These are phyloP conservation scores for Hoplostethus atlanticus DNA, from an alignment of 2,797 vertebrate species.

Conservation along the genomic window DNA sequence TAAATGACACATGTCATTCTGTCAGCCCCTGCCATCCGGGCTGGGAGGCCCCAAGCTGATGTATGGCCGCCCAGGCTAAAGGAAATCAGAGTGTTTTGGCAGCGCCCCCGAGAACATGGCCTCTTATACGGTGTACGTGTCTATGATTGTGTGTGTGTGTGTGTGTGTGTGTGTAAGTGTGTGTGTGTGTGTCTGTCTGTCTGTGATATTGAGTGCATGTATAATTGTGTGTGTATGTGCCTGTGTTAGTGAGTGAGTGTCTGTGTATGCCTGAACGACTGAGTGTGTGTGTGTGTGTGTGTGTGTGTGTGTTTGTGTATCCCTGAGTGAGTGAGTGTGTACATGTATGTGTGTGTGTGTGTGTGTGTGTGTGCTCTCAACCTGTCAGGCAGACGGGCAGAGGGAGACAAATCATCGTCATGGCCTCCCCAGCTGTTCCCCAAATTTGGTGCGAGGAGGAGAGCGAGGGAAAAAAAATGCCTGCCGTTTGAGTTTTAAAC, in stretches of 20 bases:
- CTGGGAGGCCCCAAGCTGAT: conserved; percentile 96
- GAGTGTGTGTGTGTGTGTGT: neutral
- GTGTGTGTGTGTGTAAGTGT: conserved; percentile 58
- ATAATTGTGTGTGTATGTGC: conserved; percentile 64
- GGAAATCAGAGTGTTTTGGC: conserved; percentile 98
- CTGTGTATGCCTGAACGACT: conserved; percentile 32
- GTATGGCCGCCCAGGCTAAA: conserved; percentile 94
- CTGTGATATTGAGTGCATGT: conserved; percentile 65
- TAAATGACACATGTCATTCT: conserved; percentile 99
- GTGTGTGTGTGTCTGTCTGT: conserved; percentile 62
- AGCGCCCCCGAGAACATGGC: conserved; percentile 92
- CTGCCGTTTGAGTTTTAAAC: conserved; percentile 79
- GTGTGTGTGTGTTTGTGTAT: conserved; percentile 50
- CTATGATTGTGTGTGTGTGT: conserved; percentile 38
- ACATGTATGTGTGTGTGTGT: conserved; percentile 25
- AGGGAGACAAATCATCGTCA: conserved; percentile 85
- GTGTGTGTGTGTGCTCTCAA: conserved; percentile 70
- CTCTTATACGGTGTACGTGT: conserved; percentile 88
- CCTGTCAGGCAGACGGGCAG: conserved; percentile 82
- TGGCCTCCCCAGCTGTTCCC: conserved; percentile 87
- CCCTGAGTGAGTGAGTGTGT: conserved; percentile 47
- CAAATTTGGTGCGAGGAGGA: conserved; percentile 87
- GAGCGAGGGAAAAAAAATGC: conserved; percentile 64
- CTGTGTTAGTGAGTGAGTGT: conserved; percentile 49
- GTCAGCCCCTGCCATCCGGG: conserved; percentile 99